Percentiles rank a stretch among this genome's conserved stretches.
phyloP scores from a whole-genome alignment of 2,888 invertebrate genomes.

The Leptopilina myrica region DNA sequence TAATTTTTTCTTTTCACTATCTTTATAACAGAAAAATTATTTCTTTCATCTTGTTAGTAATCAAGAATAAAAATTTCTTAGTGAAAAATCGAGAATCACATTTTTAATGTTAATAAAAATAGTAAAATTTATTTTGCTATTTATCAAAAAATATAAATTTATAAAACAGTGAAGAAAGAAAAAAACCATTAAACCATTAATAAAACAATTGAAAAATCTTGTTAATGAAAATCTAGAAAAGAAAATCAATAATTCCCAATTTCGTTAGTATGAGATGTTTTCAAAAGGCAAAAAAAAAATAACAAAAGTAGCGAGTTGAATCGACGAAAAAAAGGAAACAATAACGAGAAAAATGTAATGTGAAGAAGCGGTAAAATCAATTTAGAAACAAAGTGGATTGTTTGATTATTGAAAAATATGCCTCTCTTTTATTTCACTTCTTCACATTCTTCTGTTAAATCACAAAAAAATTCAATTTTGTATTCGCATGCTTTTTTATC shows the following conservation, averaged over 20 bases:
- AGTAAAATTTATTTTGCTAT: no score
- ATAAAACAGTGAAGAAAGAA: no score
- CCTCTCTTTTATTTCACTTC: background rate
- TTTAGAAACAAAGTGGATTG: constrained; percentile 5
- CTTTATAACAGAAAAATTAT: no score
- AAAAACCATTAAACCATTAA: no score
- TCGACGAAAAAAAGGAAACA: background rate
- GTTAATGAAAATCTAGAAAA: no score
- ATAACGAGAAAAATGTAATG: background rate
- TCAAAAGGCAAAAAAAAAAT: no score
- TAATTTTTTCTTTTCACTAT: no score
- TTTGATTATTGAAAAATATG: constrained; percentile 20
- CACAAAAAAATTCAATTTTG: background rate
- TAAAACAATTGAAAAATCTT: no score
- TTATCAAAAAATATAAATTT: no score
- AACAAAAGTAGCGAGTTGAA: no score
- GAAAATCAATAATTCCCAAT: background rate
- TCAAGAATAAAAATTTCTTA: background rate
- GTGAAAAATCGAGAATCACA: background rate
- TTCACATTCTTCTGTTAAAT: background rate
- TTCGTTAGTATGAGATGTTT: background rate
- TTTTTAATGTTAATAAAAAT: background rate
- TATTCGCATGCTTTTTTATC: background rate
- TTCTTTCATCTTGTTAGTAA: no score
- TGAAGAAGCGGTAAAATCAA: background rate